Percentiles rank a stretch among this genome's conserved stretches.
These are phyloP conservation scores for Oreochromis mossambicus DNA, from an alignment of 2,797 vertebrate genomes.

Conservation along the genomic window DNA sequence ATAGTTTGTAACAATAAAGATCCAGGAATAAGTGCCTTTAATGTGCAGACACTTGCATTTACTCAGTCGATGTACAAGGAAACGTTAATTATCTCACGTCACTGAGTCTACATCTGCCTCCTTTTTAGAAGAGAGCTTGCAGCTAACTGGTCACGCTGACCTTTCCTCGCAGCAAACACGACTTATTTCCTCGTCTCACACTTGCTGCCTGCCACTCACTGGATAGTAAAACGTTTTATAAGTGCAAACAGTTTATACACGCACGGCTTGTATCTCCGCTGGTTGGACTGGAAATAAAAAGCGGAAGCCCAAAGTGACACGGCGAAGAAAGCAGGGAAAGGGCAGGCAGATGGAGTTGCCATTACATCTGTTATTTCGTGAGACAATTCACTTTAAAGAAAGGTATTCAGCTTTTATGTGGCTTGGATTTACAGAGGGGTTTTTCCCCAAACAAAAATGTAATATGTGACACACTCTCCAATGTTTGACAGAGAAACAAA, in stretches of 20 bases:
- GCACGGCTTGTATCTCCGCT: conserved; percentile 22
- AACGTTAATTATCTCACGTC: neutral
- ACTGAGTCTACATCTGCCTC: conserved; percentile 29
- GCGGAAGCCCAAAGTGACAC: conserved; percentile 40
- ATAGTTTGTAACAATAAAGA: neutral
- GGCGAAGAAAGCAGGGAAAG: conserved; percentile 37
- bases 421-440: neutral
- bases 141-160: conserved; percentile 46
- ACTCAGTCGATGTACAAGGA: neutral
- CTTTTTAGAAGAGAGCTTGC: conserved; percentile 45
- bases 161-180: conserved; percentile 49
- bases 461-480: conserved; percentile 20
- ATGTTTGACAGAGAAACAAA: conserved; percentile 37
- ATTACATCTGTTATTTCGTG: conserved; percentile 55
- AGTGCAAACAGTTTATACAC: conserved; percentile 52
- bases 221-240: conserved; percentile 60
- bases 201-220: conserved; percentile 26
- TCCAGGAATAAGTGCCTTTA: neutral
- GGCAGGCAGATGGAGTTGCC: conserved; percentile 52
- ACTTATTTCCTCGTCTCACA: conserved; percentile 44
- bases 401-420: conserved; percentile 56
- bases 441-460: conserved; percentile 36
- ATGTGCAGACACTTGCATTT: neutral
- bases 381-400: conserved; percentile 55
- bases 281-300: conserved; percentile 41